These are phyloP conservation scores for Ciconia nigra DNA, from an alignment of 2,797 vertebrate genomes.

Conservation along the genomic window DNA sequence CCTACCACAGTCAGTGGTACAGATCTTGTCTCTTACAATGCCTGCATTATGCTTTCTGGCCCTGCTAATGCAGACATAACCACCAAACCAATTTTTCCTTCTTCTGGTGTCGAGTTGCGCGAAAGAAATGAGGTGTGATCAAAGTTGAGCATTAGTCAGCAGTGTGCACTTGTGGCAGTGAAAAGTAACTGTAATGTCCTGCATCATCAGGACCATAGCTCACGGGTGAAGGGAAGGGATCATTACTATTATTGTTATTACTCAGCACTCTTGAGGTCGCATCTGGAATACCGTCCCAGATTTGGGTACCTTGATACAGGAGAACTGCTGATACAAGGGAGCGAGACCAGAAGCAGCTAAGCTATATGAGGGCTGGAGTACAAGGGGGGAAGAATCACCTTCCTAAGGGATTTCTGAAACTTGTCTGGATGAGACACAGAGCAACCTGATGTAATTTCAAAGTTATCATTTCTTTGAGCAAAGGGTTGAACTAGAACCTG, in stretches of 20 bases:
- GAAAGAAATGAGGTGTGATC: background rate
- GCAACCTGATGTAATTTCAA: background rate
- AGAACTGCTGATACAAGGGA: background rate
- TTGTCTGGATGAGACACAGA: background rate
- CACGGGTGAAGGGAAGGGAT: background rate
- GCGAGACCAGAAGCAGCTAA: background rate
- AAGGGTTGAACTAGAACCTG: background rate
- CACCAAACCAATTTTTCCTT: background rate
- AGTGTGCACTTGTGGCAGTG: background rate
- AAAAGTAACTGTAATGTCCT: background rate
- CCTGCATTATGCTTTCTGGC: background rate
- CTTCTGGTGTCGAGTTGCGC: background rate
- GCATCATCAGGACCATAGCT: background rate
- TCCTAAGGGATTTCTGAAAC: background rate
- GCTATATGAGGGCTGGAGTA: background rate
- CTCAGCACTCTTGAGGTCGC: background rate
- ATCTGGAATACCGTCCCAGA: background rate
- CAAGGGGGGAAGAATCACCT: background rate
- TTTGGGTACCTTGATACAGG: background rate
- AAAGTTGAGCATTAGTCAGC: background rate
- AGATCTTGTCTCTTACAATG: background rate
- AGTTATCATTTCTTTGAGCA: background rate
- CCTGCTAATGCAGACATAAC: background rate
- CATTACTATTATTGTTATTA: background rate
- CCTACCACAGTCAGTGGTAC: background rate